Conservation (phyloP, 2,888 invertebrate genomes). For the Hydrotaea cyrtoneurina region DNA sequence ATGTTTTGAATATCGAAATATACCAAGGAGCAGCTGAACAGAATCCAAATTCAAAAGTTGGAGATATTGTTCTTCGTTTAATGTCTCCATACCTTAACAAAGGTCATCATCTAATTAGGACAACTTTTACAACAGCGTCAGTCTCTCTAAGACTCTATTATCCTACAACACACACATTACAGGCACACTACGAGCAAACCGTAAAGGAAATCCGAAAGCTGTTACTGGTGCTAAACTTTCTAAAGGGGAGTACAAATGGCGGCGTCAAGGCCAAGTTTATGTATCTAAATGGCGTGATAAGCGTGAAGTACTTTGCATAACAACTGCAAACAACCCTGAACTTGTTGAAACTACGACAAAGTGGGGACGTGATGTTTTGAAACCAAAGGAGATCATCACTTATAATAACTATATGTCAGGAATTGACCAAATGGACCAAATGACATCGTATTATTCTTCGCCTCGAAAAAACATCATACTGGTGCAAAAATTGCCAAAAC, state of each 20-base stretch:
- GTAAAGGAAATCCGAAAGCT: constrained; percentile 26
- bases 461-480: no score
- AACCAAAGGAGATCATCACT: constrained; percentile 23
- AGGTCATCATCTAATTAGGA: constrained; percentile 54
- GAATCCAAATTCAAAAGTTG: constrained; percentile 2
- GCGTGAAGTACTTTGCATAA: no score
- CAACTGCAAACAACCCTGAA: constrained; percentile 26
- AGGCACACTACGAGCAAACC: no score
- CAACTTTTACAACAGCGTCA: constrained; percentile 54
- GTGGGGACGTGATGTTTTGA: constrained; percentile 15
- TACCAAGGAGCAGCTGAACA: no score
- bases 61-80: constrained; percentile 30
- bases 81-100: constrained; percentile 51
- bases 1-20: no score
- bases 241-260: no score
- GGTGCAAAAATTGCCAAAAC: constrained; percentile 52
- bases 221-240: constrained; percentile 11
- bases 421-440: constrained; percentile 52
- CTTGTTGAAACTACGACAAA: constrained; percentile 44
- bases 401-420: constrained; percentile 36
- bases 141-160: no score
- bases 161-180: no score
- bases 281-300: no score
- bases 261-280: no score
- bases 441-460: constrained; percentile 41